Evolutionary conservation across 2,797 vertebrate species (phyloP).

Genomic region (Coreius guichenoti): DNA sequence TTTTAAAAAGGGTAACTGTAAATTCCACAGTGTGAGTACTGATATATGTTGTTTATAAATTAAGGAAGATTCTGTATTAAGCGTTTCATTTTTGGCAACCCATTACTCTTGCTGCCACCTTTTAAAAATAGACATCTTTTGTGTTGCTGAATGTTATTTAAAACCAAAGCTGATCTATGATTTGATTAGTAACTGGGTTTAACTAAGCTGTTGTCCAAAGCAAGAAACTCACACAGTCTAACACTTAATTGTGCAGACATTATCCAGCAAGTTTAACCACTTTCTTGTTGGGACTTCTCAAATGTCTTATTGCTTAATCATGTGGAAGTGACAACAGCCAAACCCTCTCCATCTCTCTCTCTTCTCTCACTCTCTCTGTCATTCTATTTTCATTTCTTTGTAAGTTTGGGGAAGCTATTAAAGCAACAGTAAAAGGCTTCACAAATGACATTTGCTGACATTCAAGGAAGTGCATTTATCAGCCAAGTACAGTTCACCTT

Average conservation of each 20-base stretch:
- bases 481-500: constrained; percentile 93
- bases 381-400: constrained; percentile 87
- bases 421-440: constrained; percentile 97
- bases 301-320: constrained; percentile 95
- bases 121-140: background rate
- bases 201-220: constrained; percentile 9
- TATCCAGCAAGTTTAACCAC: constrained; percentile 90
- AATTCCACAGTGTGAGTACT: background rate
- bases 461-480: constrained; percentile 99
- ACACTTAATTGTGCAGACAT: constrained; percentile 72
- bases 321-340: constrained; percentile 90
- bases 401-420: constrained; percentile 89
- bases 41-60: background rate
- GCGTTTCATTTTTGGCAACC: background rate
- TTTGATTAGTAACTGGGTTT: constrained; percentile 9
- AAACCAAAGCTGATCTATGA: constrained; percentile 2
- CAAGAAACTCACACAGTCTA: constrained; percentile 47
- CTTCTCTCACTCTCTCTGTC: constrained; percentile 61
- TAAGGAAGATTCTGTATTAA: background rate
- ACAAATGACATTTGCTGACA: constrained; percentile 99
- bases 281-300: constrained; percentile 89
- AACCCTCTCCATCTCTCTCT: constrained; percentile 76
- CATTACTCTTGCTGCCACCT: background rate
- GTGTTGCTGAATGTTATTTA: background rate
- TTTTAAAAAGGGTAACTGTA: background rate